Conservation (phyloP, 1,140 invertebrate species). For the Aphis gossypii region DNA sequence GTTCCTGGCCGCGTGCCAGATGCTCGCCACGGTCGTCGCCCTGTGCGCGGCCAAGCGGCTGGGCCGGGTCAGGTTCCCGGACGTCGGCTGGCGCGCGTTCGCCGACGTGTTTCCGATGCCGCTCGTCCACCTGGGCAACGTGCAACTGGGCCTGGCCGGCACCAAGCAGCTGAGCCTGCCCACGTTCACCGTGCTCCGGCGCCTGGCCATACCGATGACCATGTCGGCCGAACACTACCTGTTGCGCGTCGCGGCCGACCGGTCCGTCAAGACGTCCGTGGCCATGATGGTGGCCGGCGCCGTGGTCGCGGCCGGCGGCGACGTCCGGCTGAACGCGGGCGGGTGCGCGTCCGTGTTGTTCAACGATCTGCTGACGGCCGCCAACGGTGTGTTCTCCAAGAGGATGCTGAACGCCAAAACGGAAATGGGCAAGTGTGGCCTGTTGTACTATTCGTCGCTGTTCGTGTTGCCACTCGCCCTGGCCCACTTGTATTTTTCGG, state of each 20-base stretch:
- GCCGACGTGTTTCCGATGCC: slow-evolving; percentile 92
- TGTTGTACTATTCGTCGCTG: slow-evolving; percentile 96
- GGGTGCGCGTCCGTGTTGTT: slow-evolving; percentile 92
- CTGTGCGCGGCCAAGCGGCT: slow-evolving; percentile 77
- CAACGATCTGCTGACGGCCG: slow-evolving; percentile 90
- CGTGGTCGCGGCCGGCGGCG: slow-evolving; percentile 86
- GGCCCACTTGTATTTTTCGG: slow-evolving; percentile 75
- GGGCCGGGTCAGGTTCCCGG: slow-evolving; percentile 80
- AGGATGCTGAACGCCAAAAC: slow-evolving; percentile 92
- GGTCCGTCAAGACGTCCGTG: slow-evolving; percentile 86
- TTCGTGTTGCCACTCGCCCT: slow-evolving; percentile 91
- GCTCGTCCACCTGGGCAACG: slow-evolving; percentile 92
- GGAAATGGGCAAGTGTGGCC: slow-evolving; percentile 93
- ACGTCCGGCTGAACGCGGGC: slow-evolving; percentile 87
- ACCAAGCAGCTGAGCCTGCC: slow-evolving; percentile 95
- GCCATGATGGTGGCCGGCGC: slow-evolving; percentile 96
- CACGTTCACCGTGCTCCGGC: slow-evolving; percentile 95
- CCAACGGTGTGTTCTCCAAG: slow-evolving; percentile 96
- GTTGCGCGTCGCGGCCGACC: slow-evolving; percentile 74
- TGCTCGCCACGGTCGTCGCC: slow-evolving; percentile 88
- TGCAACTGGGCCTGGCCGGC: slow-evolving; percentile 96
- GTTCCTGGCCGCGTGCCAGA: slow-evolving; percentile 88
- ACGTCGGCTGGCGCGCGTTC: slow-evolving; percentile 72
- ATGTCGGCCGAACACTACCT: slow-evolving; percentile 94
- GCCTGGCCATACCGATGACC: slow-evolving; percentile 98